phyloP scores from a whole-genome alignment of 2,888 invertebrate species.

The Drosophila diplacantha region DNA sequence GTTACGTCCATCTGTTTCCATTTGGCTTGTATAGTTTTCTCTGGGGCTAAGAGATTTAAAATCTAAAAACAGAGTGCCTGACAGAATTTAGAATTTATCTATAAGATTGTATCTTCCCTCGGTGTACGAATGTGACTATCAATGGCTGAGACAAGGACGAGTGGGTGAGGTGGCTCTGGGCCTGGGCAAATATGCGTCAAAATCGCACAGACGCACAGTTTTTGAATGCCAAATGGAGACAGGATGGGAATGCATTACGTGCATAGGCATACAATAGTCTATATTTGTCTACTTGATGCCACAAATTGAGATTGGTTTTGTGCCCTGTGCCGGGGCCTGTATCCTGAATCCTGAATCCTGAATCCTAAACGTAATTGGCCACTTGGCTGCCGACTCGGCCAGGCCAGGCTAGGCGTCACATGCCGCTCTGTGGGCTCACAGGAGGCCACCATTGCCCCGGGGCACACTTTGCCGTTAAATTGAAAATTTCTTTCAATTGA shows the following conservation, averaged over 20 bases:
- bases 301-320: conserved; percentile 66
- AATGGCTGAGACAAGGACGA: conserved; percentile 43
- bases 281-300: conserved; percentile 70
- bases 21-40: background rate
- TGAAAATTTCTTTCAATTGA: conserved; percentile 63
- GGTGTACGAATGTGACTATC: conserved; percentile 45
- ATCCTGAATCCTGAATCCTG: conserved; percentile 10
- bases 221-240: conserved; percentile 69
- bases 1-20: background rate
- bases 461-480: conserved; percentile 50
- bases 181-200: conserved; percentile 70
- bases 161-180: conserved; percentile 34
- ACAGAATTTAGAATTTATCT: too few relatives aligned
- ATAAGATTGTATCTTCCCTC: background rate
- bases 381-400: conserved; percentile 28
- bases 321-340: conserved; percentile 38
- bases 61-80: too few relatives aligned
- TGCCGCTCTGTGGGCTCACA: conserved; percentile 23
- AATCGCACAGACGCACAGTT: conserved; percentile 70
- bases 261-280: conserved; percentile 49
- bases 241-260: conserved; percentile 20
- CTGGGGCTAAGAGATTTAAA: too few relatives aligned
- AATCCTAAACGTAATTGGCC: conserved; percentile 52
- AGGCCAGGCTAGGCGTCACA: conserved; percentile 35
- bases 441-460: conserved; percentile 5